Percentiles rank a stretch among this genome's conserved stretches.
Evolutionary conservation across 2,888 invertebrate genomes (phyloP).

Genomic region (Hymenopus coronatus): DNA sequence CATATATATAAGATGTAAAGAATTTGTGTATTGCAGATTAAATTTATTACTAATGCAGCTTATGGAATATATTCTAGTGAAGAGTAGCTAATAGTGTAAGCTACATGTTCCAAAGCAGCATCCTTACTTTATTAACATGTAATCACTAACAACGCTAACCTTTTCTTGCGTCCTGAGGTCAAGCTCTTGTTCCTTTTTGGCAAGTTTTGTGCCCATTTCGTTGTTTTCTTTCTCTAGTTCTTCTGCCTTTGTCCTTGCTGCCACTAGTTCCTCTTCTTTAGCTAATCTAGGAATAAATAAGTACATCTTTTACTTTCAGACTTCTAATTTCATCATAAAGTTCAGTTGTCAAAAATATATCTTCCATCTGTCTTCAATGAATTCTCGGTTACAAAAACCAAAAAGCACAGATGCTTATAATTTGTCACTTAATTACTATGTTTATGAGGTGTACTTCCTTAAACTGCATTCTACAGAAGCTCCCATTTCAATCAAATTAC

Average conservation of each 20-base stretch:
- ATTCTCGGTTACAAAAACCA: background rate
- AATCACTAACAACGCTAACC: conserved; percentile 40
- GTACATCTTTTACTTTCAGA: background rate
- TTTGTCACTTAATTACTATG: too few relatives aligned
- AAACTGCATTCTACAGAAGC: too few relatives aligned
- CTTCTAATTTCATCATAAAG: conserved; percentile 7
- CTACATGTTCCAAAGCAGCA: background rate
- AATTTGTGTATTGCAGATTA: too few relatives aligned
- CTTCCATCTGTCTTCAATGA: background rate
- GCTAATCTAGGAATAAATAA: conserved; percentile 58
- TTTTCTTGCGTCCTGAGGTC: conserved; percentile 87
- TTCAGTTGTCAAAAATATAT: background rate
- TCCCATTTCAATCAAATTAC: too few relatives aligned
- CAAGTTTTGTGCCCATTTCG: conserved; percentile 80
- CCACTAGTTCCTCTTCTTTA: conserved; percentile 88
- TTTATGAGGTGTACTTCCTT: too few relatives aligned
- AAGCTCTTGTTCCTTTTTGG: conserved; percentile 88
- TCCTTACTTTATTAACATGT: background rate
- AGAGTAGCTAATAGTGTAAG: too few relatives aligned
- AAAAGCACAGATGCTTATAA: background rate
- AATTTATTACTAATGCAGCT: too few relatives aligned
- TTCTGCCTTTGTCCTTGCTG: conserved; percentile 81
- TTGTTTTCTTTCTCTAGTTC: conserved; percentile 85
- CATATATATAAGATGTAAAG: too few relatives aligned
- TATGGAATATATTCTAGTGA: too few relatives aligned